Percentiles rank a stretch among this genome's conserved stretches.
phyloP scores from a whole-genome alignment of 2,888 invertebrate species.

The Torymus tubicola region DNA sequence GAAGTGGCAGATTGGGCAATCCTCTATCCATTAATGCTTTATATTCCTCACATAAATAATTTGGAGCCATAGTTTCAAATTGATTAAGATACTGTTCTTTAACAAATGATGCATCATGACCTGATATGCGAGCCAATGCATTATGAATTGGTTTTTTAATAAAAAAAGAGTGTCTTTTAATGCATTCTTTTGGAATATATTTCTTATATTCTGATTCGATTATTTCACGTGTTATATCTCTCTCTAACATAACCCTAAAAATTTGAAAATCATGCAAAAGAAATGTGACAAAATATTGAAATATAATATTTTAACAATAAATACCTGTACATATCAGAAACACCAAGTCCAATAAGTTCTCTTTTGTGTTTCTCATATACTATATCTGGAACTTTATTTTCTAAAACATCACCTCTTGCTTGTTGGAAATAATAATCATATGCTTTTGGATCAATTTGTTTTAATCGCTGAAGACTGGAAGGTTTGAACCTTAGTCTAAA shows the following conservation, averaged over 20 bases:
- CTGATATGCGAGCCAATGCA: slow-evolving; percentile 80
- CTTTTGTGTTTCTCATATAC: slow-evolving; percentile 86
- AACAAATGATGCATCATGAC: slow-evolving; percentile 83
- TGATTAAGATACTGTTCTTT: slow-evolving; percentile 90
- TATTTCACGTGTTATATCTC: slow-evolving; percentile 81
- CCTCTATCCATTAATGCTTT: slow-evolving; percentile 83
- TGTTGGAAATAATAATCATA: slow-evolving; percentile 93
- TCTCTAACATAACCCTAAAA: slow-evolving; percentile 87
- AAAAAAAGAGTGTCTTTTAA: slow-evolving; percentile 86
- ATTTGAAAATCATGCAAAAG: slow-evolving; percentile 32
- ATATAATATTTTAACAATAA: slow-evolving; percentile 63
- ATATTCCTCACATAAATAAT: slow-evolving; percentile 88
- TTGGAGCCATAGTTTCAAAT: slow-evolving; percentile 87
- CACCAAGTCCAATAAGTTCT: slow-evolving; percentile 89
- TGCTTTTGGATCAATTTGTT: slow-evolving; percentile 84
- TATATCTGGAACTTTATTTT: slow-evolving; percentile 88
- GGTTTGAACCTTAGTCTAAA: slow-evolving; percentile 90
- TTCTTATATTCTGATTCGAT: slow-evolving; percentile 89
- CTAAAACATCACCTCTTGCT: slow-evolving; percentile 88
- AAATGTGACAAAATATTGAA: slow-evolving; percentile 3
- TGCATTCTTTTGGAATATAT: slow-evolving; percentile 88
- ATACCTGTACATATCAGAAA: slow-evolving; percentile 87
- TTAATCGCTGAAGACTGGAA: slow-evolving; percentile 81
- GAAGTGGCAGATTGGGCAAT: slow-evolving; percentile 83
- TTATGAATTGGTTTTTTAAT: slow-evolving; percentile 86